These are phyloP conservation scores for Trissolcus brochymenae DNA, from an alignment of 2,888 invertebrate species.

Conservation along the genomic window DNA sequence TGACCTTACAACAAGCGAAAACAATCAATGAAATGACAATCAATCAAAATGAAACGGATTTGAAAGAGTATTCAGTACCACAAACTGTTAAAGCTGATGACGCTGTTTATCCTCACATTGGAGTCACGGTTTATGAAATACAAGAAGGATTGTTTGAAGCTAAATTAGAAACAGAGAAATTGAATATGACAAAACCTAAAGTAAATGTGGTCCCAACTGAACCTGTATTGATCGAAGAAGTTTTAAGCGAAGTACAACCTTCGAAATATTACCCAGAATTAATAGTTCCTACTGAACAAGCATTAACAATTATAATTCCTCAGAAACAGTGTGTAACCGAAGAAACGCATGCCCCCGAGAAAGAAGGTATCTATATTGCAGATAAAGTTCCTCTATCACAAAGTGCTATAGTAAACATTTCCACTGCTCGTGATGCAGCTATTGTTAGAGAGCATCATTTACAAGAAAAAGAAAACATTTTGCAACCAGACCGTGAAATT, in stretches of 20 bases:
- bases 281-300: slow-evolving; percentile 87
- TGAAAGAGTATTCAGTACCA: slow-evolving; percentile 77
- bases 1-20: slow-evolving; percentile 82
- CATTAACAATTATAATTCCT: slow-evolving; percentile 81
- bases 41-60: slow-evolving; percentile 80
- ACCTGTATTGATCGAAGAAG: slow-evolving; percentile 82
- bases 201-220: slow-evolving; percentile 81
- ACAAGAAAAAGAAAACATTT: slow-evolving; percentile 82
- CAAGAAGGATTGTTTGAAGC: slow-evolving; percentile 81
- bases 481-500: slow-evolving; percentile 71
- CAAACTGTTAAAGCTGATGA: slow-evolving; percentile 79
- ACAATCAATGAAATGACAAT: slow-evolving; percentile 81
- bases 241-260: slow-evolving; percentile 83
- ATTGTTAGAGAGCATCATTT: slow-evolving; percentile 78
- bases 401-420: slow-evolving; percentile 80
- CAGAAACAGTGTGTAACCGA: slow-evolving; percentile 83
- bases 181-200: slow-evolving; percentile 79
- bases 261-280: slow-evolving; percentile 87
- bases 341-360: slow-evolving; percentile 83
- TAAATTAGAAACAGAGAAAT: slow-evolving; percentile 77
- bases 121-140: slow-evolving; percentile 82
- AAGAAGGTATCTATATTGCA: slow-evolving; percentile 81
- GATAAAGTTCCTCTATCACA: slow-evolving; percentile 81
- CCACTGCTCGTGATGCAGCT: slow-evolving; percentile 80
- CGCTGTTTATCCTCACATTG: slow-evolving; percentile 80